Conservation (phyloP, 2,113 vertebrate genomes). For the Leptosomus discolor region DNA sequence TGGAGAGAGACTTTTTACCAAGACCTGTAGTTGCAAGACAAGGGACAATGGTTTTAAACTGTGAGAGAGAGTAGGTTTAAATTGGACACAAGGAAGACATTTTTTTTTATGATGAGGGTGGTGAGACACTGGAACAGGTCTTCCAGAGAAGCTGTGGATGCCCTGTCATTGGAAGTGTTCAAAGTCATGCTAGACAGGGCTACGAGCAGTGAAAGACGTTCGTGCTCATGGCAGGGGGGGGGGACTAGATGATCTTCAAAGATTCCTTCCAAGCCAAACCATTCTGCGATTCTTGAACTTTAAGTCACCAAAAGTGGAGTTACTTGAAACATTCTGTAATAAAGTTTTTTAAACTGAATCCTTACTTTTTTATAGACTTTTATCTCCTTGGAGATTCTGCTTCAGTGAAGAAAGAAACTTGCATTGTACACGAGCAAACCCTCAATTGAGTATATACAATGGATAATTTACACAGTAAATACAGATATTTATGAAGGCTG, state of each 20-base stretch:
- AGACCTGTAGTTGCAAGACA: not conserved
- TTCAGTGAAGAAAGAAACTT: not conserved
- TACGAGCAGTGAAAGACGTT: not conserved
- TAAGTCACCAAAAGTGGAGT: not conserved
- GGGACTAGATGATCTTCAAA: not conserved
- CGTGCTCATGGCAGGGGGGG: accelerated
- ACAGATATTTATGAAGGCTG: not conserved
- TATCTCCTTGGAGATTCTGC: not conserved
- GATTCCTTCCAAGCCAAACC: not conserved
- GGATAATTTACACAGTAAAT: not conserved
- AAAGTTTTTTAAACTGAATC: not conserved
- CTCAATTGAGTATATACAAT: not conserved
- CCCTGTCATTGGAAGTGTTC: not conserved
- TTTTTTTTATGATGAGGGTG: not conserved
- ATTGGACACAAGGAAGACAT: not conserved
- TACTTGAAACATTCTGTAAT: not conserved
- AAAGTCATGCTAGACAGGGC: not conserved
- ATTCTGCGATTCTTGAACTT: not conserved
- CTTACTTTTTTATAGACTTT: not conserved
- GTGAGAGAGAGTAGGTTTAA: not conserved
- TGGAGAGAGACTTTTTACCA: not conserved
- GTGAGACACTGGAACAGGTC: accelerated
- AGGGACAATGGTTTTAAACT: not conserved
- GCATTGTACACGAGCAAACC: not conserved
- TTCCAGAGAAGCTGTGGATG: accelerated